Conservation (phyloP, 2,113 vertebrate species). For the Protobothrops mucrosquamatus region DNA sequence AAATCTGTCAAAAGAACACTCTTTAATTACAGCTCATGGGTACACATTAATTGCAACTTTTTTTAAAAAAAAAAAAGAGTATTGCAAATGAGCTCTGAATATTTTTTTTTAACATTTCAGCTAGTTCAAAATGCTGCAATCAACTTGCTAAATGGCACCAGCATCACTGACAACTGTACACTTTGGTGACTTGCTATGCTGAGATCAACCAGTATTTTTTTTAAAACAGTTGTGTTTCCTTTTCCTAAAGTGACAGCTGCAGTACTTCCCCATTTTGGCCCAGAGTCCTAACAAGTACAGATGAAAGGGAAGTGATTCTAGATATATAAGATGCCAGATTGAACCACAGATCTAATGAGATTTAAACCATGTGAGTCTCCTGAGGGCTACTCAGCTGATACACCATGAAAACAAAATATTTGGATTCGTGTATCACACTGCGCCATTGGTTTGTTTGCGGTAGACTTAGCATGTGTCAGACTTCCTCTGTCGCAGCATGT, state of each 20-base stretch:
- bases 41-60: not conserved
- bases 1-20: not conserved
- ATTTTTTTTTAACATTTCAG: not conserved
- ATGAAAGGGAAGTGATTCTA: not conserved
- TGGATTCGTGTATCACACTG: not conserved
- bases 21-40: not conserved
- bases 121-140: not conserved
- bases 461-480: not conserved
- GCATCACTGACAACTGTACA: not conserved
- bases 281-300: not conserved
- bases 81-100: not conserved
- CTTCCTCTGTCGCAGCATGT: not conserved
- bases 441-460: not conserved
- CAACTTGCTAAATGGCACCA: not conserved
- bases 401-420: not conserved
- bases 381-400: not conserved
- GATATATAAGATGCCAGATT: not conserved
- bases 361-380: not conserved
- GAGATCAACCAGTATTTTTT: not conserved
- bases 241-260: not conserved
- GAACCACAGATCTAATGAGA: not conserved
- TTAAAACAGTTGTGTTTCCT: not conserved
- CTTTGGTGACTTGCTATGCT: not conserved
- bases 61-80: not conserved
- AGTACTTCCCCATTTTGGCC: not conserved